phyloP scores from a whole-genome alignment of 64 coral and sea anemone genomes.

The Pocillopora verrucosa region DNA sequence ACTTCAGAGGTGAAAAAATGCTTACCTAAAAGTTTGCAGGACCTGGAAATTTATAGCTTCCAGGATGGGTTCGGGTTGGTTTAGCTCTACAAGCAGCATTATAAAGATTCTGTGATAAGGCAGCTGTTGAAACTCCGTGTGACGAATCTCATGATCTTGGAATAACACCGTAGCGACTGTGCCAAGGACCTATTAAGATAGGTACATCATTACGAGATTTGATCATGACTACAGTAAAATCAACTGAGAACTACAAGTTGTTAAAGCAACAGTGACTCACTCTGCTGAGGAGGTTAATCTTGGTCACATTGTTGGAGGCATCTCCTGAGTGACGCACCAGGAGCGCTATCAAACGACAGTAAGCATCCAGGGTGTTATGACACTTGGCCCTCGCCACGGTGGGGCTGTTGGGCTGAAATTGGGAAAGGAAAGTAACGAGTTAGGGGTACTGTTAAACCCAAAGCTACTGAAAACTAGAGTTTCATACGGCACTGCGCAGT shows the following conservation, averaged over 20 bases:
- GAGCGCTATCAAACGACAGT: conserved; percentile 90
- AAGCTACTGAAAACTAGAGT: no score
- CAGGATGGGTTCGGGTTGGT: conserved; percentile 93
- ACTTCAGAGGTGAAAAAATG: no score
- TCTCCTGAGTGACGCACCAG: conserved; percentile 94
- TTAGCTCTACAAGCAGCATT: conserved; percentile 93
- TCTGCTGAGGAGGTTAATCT: conserved; percentile 93
- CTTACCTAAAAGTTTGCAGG: conserved; percentile 84
- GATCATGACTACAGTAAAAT: no score
- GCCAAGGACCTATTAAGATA: conserved; percentile 71
- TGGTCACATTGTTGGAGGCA: conserved; percentile 92
- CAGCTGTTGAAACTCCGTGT: conserved; percentile 96
- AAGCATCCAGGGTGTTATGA: conserved; percentile 93
- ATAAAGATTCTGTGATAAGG: conserved; percentile 97
- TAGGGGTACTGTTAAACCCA: neutral
- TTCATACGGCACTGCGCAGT: no score
- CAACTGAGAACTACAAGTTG: no score
- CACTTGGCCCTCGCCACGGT: conserved; percentile 83
- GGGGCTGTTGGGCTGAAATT: conserved; percentile 70
- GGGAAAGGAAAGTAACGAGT: neutral
- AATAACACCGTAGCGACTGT: conserved; percentile 95
- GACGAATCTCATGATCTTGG: conserved; percentile 94
- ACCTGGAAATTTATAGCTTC: conserved; percentile 98
- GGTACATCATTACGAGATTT: neutral
- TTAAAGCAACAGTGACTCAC: conserved; percentile 43